Evolutionary conservation across 2,113 vertebrate species (phyloP), one percentile per base, ranked within the genome.

Genomic region (Glareola pratincola): DNA sequence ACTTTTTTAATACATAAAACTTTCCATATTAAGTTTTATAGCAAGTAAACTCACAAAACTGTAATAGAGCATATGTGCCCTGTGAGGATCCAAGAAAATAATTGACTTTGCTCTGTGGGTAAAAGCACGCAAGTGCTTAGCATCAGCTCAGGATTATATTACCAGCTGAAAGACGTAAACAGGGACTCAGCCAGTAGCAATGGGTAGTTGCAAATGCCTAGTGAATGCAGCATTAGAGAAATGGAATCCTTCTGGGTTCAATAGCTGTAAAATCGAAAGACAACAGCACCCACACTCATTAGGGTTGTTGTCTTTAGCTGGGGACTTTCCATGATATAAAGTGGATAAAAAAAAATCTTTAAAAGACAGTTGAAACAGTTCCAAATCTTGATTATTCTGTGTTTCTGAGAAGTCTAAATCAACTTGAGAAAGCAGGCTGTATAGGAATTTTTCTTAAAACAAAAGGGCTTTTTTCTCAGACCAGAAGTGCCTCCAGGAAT

Each of bases 231-330:
- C 64, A 47, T 43, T 51, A 91, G 76, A 91, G 86, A 86, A 94
- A 89, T 30, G 1, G 34, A 91, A 96, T 92, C 51, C 95, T 96
- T 89, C 91, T 94, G 94, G 91, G 91, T 92, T 94, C 91, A 59
- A 87, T 94, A 91, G 75, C 76, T 81, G 45, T 89, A 84, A 95
- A 96, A 95, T 39, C 0, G 0, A 77, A 96, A 94, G 63, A 78
- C 32, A 83, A 9, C 36, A 77, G 32, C 83, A 78, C 47, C 79
- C 94, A 89, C 75, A 22, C 76, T 91, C 83, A 41, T 63, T 73
- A 90, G 32, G 8, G n/a, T 2, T 90, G 48, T 76, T 86, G 45
- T 47, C 41, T 92, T 83, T 66, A 88, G 17, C 72, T 91, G 32
- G 72, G 93, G 75, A 91, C n/a, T 86, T 86, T 37, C 83, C 14